A percentile compares a stretch with the other conserved stretches of the same genome.
Conservation (phyloP, 1,140 invertebrate genomes). For the Aphis gossypii region DNA sequence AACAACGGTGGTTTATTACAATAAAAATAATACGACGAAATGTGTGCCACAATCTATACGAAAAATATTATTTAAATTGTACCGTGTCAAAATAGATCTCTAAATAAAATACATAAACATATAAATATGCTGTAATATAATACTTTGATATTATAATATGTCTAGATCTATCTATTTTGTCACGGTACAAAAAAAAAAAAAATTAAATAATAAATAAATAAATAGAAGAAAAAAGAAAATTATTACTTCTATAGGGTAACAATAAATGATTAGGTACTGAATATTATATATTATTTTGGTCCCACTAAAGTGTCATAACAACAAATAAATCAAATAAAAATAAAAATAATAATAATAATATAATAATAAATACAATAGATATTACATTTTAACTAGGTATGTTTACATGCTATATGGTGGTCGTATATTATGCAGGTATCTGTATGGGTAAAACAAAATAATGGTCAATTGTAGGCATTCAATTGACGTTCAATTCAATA, state of each 20-base stretch:
- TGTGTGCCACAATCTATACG: neutral
- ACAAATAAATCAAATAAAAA: constrained; percentile 31
- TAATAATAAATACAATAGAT: neutral
- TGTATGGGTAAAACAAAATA: neutral
- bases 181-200: neutral
- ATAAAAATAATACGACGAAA: neutral
- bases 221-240: neutral
- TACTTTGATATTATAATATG: neutral
- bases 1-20: neutral
- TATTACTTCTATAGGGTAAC: neutral
- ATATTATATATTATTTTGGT: constrained; percentile 14
- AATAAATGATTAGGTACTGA: neutral
- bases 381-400: neutral
- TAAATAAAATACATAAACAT: neutral
- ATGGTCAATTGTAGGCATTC: neutral
- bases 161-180: neutral
- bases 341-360: constrained; percentile 5
- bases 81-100: neutral
- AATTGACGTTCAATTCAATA: neutral
- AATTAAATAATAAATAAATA: neutral
- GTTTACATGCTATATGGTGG: neutral
- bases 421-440: neutral
- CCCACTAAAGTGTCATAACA: constrained; percentile 33
- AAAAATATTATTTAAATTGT: neutral
- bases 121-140: neutral